Conservation (phyloP, 2,113 vertebrate genomes). For the Centrocercus urophasianus region DNA sequence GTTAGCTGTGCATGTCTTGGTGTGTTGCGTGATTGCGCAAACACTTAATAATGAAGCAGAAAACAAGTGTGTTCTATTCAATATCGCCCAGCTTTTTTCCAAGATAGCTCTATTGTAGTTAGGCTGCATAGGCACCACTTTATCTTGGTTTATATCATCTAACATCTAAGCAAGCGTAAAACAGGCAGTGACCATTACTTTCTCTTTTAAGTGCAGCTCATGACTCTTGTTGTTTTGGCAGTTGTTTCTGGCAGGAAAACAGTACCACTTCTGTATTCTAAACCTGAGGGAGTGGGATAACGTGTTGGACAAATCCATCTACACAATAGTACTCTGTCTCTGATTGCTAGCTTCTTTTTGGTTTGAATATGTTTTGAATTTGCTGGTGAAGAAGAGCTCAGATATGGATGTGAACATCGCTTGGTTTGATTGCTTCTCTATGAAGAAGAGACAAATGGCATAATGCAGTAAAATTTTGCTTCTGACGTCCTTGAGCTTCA, state of each 20-base stretch:
- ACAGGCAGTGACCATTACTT: not conserved
- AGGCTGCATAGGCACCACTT: accelerated
- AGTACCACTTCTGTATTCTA: not conserved
- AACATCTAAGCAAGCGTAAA: not conserved
- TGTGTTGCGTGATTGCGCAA: not conserved
- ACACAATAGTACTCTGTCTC: not conserved
- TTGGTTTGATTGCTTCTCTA: not conserved
- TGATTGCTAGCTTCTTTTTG: not conserved
- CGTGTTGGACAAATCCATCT: not conserved
- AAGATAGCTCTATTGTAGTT: not conserved
- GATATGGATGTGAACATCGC: not conserved
- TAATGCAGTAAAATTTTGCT: not conserved
- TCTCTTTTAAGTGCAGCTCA: not conserved
- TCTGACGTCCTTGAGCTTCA: not conserved
- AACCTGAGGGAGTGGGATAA: not conserved
- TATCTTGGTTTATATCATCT: not conserved
- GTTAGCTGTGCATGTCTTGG: not conserved
- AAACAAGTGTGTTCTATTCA: not conserved
- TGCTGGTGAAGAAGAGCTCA: not conserved
- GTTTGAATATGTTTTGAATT: not conserved
- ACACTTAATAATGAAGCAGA: not conserved
- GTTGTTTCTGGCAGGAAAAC: not conserved
- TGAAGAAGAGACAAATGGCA: not conserved
- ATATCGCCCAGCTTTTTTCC: not conserved
- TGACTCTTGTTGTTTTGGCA: not conserved